Base-by-base conservation (phyloP, 2,888 invertebrate genomes). In the Dynastes hyllus region DNA sequence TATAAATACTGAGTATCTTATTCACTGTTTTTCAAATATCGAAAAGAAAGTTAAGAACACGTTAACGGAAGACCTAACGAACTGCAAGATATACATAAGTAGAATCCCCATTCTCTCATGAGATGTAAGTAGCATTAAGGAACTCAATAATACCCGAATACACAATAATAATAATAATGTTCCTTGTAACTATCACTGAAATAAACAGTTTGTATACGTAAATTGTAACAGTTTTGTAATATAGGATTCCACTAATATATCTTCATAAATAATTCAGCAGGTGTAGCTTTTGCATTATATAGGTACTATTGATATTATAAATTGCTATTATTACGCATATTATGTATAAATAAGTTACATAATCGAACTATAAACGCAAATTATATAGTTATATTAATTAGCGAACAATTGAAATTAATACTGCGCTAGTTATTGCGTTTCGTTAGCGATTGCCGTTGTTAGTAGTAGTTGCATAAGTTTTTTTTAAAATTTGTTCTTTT, bases 321-420 rank as follows among this genome's bases (percentile, higher is more conserved):
- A 75, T 75, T 61, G 45, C 40, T 45, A 75, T 75, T 75, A 75
- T 63, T 75, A 61, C 32, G 45, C 45, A 45, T 45, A 71, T 37
- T 75, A 61, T 45, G 45, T 75, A 61, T 61, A 71, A 55, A 32
- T 71, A 45, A 45, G 61, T 75, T 75, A 75, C 22, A 22, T 61
- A 75, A 75, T 45, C 2, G 50, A 32, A 45, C 45, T 75, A 22
- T 40, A 61, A 73, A 73, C 58, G 58, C 22, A 73, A 75, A 75
- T 75, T 61, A 61, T 61, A 61, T 61, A 40, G 50, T 61, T 61
- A 27, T 75, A 75, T 75, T 75, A 75, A 75, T 75, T 75, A 75
- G 45, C 50, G 73, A 61, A 75, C 73, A 75, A 75, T 75, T 61
- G 73, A 61, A 75, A 75, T 75, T 75, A 75, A 75, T 75, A 61